Percentiles rank a stretch among this genome's conserved stretches.
phyloP scores from a whole-genome alignment of 35 echinoderm and acorn worm species.

The Stichopus chloronotus region DNA sequence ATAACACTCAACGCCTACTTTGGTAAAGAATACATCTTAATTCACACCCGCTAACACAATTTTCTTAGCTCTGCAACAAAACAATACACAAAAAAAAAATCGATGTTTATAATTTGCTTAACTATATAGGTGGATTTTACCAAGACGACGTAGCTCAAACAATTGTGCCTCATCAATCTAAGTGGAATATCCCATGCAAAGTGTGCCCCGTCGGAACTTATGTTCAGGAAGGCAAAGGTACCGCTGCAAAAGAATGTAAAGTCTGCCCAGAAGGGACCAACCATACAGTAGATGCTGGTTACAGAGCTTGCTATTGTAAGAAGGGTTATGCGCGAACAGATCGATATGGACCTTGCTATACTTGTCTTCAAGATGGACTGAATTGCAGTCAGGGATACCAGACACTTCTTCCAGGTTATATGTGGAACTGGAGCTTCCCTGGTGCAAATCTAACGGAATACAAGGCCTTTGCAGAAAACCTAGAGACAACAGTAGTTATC shows the following conservation, averaged over 20 bases:
- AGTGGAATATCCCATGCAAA: background rate
- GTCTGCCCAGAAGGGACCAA: background rate
- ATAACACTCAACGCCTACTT: too few relatives aligned
- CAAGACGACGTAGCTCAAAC: conserved; percentile 2
- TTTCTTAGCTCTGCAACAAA: too few relatives aligned
- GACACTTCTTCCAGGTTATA: background rate
- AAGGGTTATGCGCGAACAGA: background rate
- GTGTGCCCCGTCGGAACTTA: background rate
- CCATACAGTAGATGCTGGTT: background rate
- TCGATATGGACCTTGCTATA: background rate
- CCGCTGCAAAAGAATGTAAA: background rate
- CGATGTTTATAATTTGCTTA: too few relatives aligned
- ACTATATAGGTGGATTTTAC: conserved; percentile 20
- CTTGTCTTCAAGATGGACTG: background rate
- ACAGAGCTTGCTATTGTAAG: background rate
- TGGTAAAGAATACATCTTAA: too few relatives aligned
- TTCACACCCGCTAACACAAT: too few relatives aligned
- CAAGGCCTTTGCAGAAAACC: background rate
- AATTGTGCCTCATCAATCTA: background rate
- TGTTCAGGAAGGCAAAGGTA: background rate
- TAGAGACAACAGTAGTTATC: background rate
- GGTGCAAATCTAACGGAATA: background rate
- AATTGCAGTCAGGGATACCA: background rate
- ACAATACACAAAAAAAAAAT: too few relatives aligned
- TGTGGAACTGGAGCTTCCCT: conserved; percentile 3